Evolutionary conservation across 2,797 vertebrate species (phyloP), one percentile per base, ranked within the genome.

Genomic region (Heteromormyrus szaboi): DNA sequence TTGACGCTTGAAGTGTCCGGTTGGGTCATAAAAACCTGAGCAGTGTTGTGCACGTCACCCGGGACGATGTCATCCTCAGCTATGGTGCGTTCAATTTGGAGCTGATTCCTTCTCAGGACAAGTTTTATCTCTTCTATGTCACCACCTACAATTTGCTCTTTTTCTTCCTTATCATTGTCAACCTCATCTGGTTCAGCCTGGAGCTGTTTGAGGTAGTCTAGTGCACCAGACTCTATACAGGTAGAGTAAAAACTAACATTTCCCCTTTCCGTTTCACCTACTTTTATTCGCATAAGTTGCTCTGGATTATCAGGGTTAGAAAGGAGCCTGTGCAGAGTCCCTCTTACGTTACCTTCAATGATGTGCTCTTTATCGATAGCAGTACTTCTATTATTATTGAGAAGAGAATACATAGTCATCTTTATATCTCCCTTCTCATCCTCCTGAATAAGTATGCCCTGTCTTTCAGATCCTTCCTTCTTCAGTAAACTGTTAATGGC

Each of bases 171-270:
- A 62, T 91, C 90, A 56, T 72, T 37, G 41, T 59, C 41, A 84
- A 76, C 91, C 89, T 97, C 97, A 87, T 95, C 94, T 86, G 95
- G 90, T 79, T 51, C 96, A 88, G 93, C 85, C 87, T 98, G 96
- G 1, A 98, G 94, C 89, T 96, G 93, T 94, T 94, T 97, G 46
- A 99, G 95, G 92, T 97, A 98, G 92, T 97, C 96, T 12, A 98
- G 93, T 56, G 97, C 96, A 88, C 98, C 98, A 68, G 96, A 96
- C 95, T 99, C 98, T 92, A 99, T 99, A 90, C 98, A 98, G 1
- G 96, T 98, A 48, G 97, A 98, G 91, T 97, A 98, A 95, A 99
- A 98, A 88, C 94, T 95, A 90, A 99, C 98, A 88, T 98, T 97
- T 91, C 98, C 98, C 53, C 95, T 97, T 93, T 98, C 97, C 3